Percentiles rank a stretch among this genome's conserved stretches.
Conservation (phyloP, 1,140 invertebrate genomes). For the Ptiloglossa arizonensis region DNA sequence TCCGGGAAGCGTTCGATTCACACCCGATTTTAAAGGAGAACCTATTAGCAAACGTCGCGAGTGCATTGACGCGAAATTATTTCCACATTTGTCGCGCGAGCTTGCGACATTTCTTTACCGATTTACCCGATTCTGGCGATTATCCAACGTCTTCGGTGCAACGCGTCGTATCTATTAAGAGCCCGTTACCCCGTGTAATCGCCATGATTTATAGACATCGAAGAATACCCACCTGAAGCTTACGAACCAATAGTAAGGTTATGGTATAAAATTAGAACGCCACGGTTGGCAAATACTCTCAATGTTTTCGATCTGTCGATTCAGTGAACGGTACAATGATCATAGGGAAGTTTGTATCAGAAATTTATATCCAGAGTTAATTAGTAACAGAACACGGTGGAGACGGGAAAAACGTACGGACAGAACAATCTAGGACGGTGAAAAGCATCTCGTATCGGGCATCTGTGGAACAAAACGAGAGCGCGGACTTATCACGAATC, state of each 20-base stretch:
- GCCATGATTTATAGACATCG: background rate
- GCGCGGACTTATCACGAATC: constrained; percentile 48
- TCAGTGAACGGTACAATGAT: background rate
- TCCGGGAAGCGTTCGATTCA: constrained; percentile 32
- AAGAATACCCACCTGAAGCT: too few relatives aligned
- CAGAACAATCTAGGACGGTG: constrained; percentile 70
- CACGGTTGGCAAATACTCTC: background rate
- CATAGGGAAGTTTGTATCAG: background rate
- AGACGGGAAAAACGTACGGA: constrained; percentile 25
- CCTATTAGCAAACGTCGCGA: background rate
- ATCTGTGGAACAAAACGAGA: constrained; percentile 61
- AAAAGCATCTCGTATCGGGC: constrained; percentile 58
- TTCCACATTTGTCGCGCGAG: background rate
- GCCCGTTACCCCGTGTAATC: background rate
- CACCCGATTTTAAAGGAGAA: background rate
- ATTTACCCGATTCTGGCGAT: background rate
- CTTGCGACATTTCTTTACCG: background rate
- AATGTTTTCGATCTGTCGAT: too few relatives aligned
- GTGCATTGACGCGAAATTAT: background rate
- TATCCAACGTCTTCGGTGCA: background rate
- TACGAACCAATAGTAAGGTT: too few relatives aligned
- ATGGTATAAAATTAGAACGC: background rate
- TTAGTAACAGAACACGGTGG: constrained; percentile 8
- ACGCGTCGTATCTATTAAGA: background rate
- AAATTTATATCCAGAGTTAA: constrained; percentile 7